Percentiles rank a stretch among this genome's conserved stretches.
Evolutionary conservation across 2,888 invertebrate species (phyloP).

Genomic region (Megastigmus dorsalis): DNA sequence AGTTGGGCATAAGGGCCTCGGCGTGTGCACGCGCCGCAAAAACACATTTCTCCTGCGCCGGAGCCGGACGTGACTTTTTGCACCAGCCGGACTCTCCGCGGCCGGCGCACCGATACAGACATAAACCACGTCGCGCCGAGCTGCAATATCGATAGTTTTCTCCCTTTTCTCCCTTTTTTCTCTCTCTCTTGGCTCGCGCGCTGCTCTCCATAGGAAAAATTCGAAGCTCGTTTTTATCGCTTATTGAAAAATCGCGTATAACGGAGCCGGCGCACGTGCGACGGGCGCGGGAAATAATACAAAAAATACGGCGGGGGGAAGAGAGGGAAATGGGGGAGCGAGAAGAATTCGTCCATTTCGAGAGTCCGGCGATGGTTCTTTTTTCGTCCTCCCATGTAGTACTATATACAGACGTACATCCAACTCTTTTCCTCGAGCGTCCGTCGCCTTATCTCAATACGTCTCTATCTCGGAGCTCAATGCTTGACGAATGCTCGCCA

Average conservation of each 20-base stretch:
- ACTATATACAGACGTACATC: too few relatives aligned
- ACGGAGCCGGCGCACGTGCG: slow-evolving; percentile 52
- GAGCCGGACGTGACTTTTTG: slow-evolving; percentile 16
- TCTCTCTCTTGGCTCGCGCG: background rate
- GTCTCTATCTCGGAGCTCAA: slow-evolving; percentile 68
- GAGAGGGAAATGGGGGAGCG: too few relatives aligned
- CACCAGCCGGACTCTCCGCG: too few relatives aligned
- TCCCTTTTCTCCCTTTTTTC: background rate
- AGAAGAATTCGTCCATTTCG: slow-evolving; percentile 2
- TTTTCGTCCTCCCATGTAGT: background rate
- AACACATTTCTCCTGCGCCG: background rate
- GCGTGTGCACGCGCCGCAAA: background rate
- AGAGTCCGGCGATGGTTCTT: slow-evolving; percentile 10
- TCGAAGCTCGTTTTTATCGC: slow-evolving; percentile 12
- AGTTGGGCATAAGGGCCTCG: too few relatives aligned
- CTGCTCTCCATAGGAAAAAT: too few relatives aligned
- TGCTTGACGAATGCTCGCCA: slow-evolving; percentile 69
- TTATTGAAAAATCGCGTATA: slow-evolving; percentile 54
- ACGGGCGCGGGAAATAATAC: slow-evolving; percentile 31
- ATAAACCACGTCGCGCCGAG: slow-evolving; percentile 12
- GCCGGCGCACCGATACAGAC: slow-evolving; percentile 22
- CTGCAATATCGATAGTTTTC: slow-evolving; percentile 33
- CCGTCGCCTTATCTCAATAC: slow-evolving; percentile 66
- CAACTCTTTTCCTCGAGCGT: slow-evolving; percentile 48
- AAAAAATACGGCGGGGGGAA: too few relatives aligned